These are phyloP conservation scores for Trachelipus rathkii DNA, from an alignment of 1,140 invertebrate genomes.

Conservation along the genomic window DNA sequence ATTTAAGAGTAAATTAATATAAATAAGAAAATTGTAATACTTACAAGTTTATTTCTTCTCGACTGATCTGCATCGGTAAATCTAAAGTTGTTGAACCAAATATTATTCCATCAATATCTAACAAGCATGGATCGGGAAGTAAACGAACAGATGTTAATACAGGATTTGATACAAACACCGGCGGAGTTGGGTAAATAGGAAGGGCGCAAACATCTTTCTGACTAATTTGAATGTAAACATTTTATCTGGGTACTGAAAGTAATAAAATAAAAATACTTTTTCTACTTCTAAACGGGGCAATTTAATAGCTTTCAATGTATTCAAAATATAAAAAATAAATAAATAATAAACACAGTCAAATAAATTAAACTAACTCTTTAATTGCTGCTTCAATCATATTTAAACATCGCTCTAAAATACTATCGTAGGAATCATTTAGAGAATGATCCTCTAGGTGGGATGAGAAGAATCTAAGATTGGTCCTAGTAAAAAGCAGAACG, in stretches of 20 bases:
- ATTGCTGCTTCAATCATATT: slow-evolving; percentile 59
- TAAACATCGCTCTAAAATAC: slow-evolving; percentile 66
- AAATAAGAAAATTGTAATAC: too few relatives aligned
- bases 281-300: too few relatives aligned
- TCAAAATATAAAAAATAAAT: too few relatives aligned
- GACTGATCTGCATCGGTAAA: slow-evolving; percentile 70
- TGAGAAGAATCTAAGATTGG: slow-evolving; percentile 72
- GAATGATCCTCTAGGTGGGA: slow-evolving; percentile 57
- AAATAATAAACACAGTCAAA: too few relatives aligned
- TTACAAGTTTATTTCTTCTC: slow-evolving; percentile 71
- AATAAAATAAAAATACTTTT: neutral
- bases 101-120: slow-evolving; percentile 70
- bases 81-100: slow-evolving; percentile 77
- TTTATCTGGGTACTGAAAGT: slow-evolving; percentile 1
- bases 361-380: slow-evolving; percentile 50
- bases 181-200: slow-evolving; percentile 7
- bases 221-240: neutral
- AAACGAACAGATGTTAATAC: slow-evolving; percentile 24
- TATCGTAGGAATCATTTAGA: slow-evolving; percentile 61
- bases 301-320: too few relatives aligned
- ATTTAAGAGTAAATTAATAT: too few relatives aligned
- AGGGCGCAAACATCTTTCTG: neutral
- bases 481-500: slow-evolving; percentile 73
- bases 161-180: slow-evolving; percentile 8
- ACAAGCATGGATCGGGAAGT: slow-evolving; percentile 71